A percentile compares a stretch with the other conserved stretches of the same genome.
These are phyloP conservation scores for Lutjanus erythropterus DNA, from an alignment of 2,113 vertebrate genomes.

Conservation along the genomic window DNA sequence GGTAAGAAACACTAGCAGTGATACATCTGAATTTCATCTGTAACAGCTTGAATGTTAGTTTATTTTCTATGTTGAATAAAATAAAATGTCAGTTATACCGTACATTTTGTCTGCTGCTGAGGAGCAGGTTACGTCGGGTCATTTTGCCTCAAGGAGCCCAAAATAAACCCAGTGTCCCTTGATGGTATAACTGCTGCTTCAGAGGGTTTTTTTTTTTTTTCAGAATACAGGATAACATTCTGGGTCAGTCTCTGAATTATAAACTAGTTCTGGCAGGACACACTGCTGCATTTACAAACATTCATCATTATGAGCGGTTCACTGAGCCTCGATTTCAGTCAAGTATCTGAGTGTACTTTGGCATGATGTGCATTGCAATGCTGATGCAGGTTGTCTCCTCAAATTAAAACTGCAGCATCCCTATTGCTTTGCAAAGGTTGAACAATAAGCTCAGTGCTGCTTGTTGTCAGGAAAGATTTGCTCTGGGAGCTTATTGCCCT, in stretches of 20 bases:
- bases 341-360: not conserved
- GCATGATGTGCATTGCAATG: slow-evolving; percentile 3
- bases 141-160: not conserved
- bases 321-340: not conserved
- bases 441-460: not conserved
- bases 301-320: slow-evolving; percentile 12
- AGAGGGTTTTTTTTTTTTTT: not conserved
- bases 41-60: too few species aligned
- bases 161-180: slow-evolving; percentile 19
- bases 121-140: not conserved
- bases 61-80: too few species aligned
- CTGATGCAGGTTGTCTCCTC: slow-evolving; percentile 31
- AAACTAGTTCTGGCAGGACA: slow-evolving; percentile 25
- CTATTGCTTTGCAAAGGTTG: not conserved
- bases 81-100: too few species aligned
- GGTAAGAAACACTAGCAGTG: too few species aligned
- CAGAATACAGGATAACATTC: slow-evolving; percentile 15
- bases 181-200: slow-evolving; percentile 16
- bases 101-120: not conserved
- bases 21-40: too few species aligned
- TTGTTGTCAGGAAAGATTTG: not conserved
- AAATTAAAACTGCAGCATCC: slow-evolving; percentile 2
- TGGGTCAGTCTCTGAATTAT: slow-evolving; percentile 45
- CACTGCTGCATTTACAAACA: slow-evolving; percentile 1
- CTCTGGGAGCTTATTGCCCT: not conserved